These are phyloP conservation scores for Calliphora vomitoria DNA, from an alignment of 2,888 invertebrate genomes.

Conservation along the genomic window DNA sequence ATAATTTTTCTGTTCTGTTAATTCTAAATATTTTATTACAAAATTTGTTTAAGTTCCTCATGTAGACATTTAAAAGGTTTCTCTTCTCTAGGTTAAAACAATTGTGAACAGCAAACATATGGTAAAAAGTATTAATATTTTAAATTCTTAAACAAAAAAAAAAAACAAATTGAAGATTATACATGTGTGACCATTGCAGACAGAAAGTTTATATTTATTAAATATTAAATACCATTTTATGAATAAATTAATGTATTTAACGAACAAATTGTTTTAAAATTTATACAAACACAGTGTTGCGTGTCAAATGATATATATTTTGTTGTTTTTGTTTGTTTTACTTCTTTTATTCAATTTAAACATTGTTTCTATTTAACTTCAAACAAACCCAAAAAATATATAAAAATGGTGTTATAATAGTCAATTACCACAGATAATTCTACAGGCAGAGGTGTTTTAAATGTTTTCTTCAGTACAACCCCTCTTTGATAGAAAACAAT, in stretches of 20 bases:
- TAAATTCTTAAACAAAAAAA: neutral
- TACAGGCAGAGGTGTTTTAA: conserved; percentile 12
- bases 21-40: neutral
- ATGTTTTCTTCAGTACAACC: conserved; percentile 3
- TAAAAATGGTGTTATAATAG: neutral
- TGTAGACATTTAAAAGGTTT: conserved; percentile 4
- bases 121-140: neutral
- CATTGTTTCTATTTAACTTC: neutral
- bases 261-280: neutral
- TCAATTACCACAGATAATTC: neutral
- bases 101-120: neutral
- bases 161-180: neutral
- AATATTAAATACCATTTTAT: neutral
- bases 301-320: neutral
- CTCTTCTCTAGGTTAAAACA: conserved; percentile 1
- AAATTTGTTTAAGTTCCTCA: conserved; percentile 6
- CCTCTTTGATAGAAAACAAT: conserved; percentile 24
- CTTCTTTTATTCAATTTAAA: neutral
- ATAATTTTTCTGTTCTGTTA: neutral
- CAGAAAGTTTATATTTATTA: neutral
- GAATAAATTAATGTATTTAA: neutral
- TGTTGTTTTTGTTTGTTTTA: neutral
- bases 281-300: neutral
- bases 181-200: neutral
- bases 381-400: neutral